Conservation (phyloP, 2,888 invertebrate genomes). For the Volucella inanis region DNA sequence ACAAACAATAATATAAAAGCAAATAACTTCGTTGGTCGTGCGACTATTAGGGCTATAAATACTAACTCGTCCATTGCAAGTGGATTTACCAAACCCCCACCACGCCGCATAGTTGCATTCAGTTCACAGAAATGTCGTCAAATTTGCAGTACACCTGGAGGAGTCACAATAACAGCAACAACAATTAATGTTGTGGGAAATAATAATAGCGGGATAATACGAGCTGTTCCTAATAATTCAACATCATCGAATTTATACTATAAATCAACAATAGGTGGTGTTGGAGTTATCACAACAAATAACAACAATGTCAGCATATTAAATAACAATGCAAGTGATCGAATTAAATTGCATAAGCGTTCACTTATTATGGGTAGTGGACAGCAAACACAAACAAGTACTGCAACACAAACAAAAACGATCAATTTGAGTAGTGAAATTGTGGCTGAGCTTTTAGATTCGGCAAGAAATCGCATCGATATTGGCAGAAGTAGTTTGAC, state of each 20-base stretch:
- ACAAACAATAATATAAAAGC: conserved; percentile 46
- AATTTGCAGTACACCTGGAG: conserved; percentile 62
- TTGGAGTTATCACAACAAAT: conserved; percentile 33
- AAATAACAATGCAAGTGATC: conserved; percentile 42
- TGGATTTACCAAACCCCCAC: conserved; percentile 60
- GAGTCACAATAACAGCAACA: conserved; percentile 59
- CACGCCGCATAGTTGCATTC: conserved; percentile 59
- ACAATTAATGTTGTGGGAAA: conserved; percentile 43
- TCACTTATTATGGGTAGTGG: conserved; percentile 63
- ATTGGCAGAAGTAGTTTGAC: conserved; percentile 33
- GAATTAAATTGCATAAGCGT: conserved; percentile 64
- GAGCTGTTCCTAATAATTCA: conserved; percentile 29
- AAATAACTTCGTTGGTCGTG: conserved; percentile 32
- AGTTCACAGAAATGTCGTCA: conserved; percentile 65
- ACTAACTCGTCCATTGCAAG: conserved; percentile 5
- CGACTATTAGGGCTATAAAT: conserved; percentile 55
- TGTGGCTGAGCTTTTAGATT: conserved; percentile 55
- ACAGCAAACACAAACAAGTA: not conserved
- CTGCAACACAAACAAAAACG: conserved; percentile 18
- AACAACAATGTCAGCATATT: conserved; percentile 36
- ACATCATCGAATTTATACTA: conserved; percentile 38
- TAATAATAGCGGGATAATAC: conserved; percentile 13
- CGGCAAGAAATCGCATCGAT: conserved; percentile 40
- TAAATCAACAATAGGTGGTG: conserved; percentile 35
- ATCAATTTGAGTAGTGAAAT: conserved; percentile 58